Evolutionary conservation across 2,113 vertebrate species (phyloP), one percentile per base, ranked within the genome.

Genomic region (Callorhinus ursinus): DNA sequence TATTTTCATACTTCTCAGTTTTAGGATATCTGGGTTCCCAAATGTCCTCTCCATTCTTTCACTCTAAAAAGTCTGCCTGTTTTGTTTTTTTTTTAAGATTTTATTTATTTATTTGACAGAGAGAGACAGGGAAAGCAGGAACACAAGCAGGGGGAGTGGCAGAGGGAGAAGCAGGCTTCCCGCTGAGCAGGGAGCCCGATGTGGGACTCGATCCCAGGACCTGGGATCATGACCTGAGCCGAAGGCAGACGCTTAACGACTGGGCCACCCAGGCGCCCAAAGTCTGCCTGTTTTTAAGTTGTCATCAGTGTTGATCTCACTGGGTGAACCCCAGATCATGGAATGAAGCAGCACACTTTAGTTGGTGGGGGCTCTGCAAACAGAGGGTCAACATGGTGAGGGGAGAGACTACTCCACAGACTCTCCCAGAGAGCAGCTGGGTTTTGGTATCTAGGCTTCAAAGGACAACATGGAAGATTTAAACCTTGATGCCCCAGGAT

Each of bases 261-360:
- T 36, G 36, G 36, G 36, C 36, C 36, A 36, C 36, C 36, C 36
- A 36, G 36, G 36, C 36, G 36, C 36, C 36, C 36, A 72, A 87
- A 51, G 3, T 85, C 42, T 80, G 7, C 55, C 74, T 13, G 0
- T 42, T 96, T 33, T 36, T 59, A 86, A 26, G 79, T 86, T 82
- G n/a, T 59, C 42, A 63, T 36, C 49, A 76, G 28, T 67, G 39
- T 67, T 72, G 46, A 67, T 59, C 63, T 81, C 14, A 59, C 33
- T 53, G 22, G 2, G 22, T 67, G 12, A 97, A 79, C 57, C 74
- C 11, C 42, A 67, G 57, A 55, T 49, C 18, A 65, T 33, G n/a
- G 92, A 91, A 39, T 83, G 94, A 93, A 97, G 83, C 76, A 96
- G 67, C 61, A 80, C 9, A 22, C 86, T 79, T 93, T 89, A 88